A percentile compares a stretch with the other conserved stretches of the same genome.
Evolutionary conservation across 2,113 vertebrate genomes (phyloP).

Genomic region (Pituophis catenifer): DNA sequence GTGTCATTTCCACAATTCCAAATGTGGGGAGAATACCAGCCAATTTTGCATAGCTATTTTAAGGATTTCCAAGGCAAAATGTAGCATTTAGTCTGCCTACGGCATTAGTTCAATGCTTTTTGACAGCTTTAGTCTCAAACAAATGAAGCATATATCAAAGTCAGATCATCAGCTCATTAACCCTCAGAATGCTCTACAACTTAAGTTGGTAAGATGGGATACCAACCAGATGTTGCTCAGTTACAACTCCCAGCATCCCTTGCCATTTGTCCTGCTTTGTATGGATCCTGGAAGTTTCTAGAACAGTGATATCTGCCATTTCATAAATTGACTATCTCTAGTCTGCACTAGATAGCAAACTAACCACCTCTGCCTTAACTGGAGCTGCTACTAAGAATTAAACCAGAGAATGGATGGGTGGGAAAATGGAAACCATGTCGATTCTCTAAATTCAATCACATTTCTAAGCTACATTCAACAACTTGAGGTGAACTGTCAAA

Average conservation of each 20-base stretch:
- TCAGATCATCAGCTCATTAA: not conserved
- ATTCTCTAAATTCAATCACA: not conserved
- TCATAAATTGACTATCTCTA: not conserved
- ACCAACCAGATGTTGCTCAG: not conserved
- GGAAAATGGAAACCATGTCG: not conserved
- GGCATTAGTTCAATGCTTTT: not conserved
- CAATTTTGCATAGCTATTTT: not conserved
- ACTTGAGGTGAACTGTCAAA: not conserved
- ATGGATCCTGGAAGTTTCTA: not conserved
- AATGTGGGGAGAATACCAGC: not conserved
- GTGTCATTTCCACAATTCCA: not conserved
- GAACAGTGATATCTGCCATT: not conserved
- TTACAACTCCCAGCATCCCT: not conserved
- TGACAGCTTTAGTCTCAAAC: not conserved
- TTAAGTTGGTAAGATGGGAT: not conserved
- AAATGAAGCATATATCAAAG: not conserved
- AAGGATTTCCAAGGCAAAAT: not conserved
- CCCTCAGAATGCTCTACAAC: not conserved
- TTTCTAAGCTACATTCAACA: not conserved
- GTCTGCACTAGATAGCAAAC: not conserved
- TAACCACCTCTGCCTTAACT: not conserved
- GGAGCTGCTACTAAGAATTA: not conserved
- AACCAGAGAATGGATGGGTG: not conserved
- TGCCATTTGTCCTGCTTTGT: not conserved
- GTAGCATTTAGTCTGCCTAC: not conserved